A percentile compares a stretch with the other conserved stretches of the same genome.
phyloP scores from a whole-genome alignment of 2,797 vertebrate species.

The Periparus ater region DNA sequence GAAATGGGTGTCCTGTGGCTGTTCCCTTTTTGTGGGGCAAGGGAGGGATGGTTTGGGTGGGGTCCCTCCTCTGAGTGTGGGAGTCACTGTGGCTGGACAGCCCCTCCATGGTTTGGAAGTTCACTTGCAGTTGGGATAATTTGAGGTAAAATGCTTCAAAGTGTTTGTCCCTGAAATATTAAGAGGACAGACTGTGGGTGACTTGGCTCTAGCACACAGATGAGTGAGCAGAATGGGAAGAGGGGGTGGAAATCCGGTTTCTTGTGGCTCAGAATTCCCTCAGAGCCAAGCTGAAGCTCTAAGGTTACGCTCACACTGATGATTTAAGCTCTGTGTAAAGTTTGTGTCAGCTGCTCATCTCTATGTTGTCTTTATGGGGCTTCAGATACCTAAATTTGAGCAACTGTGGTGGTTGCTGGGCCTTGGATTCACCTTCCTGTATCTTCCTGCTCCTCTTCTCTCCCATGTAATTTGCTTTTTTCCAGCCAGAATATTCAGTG shows the following conservation, averaged over 20 bases:
- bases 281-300: background rate
- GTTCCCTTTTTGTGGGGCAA: fast-evolving
- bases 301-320: fast-evolving
- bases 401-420: background rate
- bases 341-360: background rate
- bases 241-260: background rate
- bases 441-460: background rate
- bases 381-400: background rate
- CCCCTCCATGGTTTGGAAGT: background rate
- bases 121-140: background rate
- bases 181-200: background rate
- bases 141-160: background rate
- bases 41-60: background rate
- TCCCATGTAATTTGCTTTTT: fast-evolving
- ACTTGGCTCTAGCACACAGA: too few species aligned
- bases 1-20: background rate
- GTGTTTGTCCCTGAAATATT: fast-evolving
- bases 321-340: background rate
- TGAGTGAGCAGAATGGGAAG: background rate
- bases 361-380: fast-evolving
- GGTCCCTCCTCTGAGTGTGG: too few species aligned
- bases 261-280: background rate
- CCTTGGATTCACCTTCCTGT: background rate
- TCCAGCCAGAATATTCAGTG: background rate
- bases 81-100: background rate